Evolutionary conservation across 2,888 invertebrate genomes (phyloP), one percentile per base, ranked within the genome.

Genomic region (Rotaria sp.): DNA sequence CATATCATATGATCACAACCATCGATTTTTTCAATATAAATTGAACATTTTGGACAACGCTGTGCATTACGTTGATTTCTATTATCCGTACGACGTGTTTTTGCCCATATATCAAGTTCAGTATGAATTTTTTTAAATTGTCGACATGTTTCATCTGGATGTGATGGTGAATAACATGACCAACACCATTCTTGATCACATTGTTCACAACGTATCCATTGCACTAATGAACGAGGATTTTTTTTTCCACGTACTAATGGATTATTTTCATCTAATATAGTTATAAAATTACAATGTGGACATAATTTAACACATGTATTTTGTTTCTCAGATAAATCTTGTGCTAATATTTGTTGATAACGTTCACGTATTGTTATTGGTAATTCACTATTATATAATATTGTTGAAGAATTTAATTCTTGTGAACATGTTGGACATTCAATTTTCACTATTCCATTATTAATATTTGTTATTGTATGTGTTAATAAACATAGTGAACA

Each of bases 11-110:
- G 80, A 80, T 80, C 45, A 45, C 80, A 80, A 15, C 80, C 80
- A 45, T 80, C 80, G 15, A 80, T 80, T n/a, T 80, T 80, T n/a
- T 80, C 80, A 45, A 80, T 80, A 80, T 80, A 80, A 45, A 80
- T 80, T 26, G 45, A 41, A 80, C 80, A 80, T 80, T 80, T 80
- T 45, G 80, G 80, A 45, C 80, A 80, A 45, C 45, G 41, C 45
- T 45, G 80, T 10, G 80, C 80, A 80, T 80, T 80, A n/a, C 80
- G 80, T 80, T 80, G 80, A 80, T 80, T 80, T 45, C 26, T 41
- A 80, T 80, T 45, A 45, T 80, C 80, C 4, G 45, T 11, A 13
- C 80, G 80, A 45, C n/a, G 41, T 80, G 45, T 18, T 80, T 45
- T 24, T 11, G 80, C 80, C 80, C 80, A 80, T 45, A 45, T 26